Evolutionary conservation across 35 echinoderm and acorn worm species (phyloP).

Genomic region (Patiria miniata): DNA sequence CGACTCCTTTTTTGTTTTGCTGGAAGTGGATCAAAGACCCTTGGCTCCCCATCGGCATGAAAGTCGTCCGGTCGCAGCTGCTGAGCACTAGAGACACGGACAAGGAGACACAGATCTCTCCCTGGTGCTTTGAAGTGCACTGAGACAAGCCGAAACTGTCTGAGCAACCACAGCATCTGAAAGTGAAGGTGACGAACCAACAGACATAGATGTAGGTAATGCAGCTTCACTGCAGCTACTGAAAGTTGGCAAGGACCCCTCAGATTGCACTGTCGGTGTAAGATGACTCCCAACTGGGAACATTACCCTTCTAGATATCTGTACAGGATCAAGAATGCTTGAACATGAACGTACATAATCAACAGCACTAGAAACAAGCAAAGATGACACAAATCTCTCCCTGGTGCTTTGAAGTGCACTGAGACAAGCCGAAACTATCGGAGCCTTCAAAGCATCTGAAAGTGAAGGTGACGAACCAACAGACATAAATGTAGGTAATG

Average conservation of each 20-base stretch:
- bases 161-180: not conserved
- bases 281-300: not conserved
- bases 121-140: not conserved
- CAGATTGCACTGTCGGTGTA: not conserved
- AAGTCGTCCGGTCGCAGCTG: not conserved
- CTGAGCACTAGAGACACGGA: not conserved
- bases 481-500: not conserved
- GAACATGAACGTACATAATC: not conserved
- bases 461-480: not conserved
- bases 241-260: not conserved
- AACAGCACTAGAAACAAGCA: not conserved
- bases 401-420: not conserved
- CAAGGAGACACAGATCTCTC: not conserved
- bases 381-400: not conserved
- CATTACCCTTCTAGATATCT: not conserved
- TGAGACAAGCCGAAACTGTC: not conserved
- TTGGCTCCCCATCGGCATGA: not conserved
- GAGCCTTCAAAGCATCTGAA: not conserved
- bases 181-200: not conserved
- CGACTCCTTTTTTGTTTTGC: slow-evolving; percentile 6
- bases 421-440: not conserved
- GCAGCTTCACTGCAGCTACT: not conserved
- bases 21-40: not conserved
- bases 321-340: not conserved
- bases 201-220: not conserved